Base-by-base conservation (phyloP, 1,140 invertebrate species). In the Belonocnema kinseyi region DNA sequence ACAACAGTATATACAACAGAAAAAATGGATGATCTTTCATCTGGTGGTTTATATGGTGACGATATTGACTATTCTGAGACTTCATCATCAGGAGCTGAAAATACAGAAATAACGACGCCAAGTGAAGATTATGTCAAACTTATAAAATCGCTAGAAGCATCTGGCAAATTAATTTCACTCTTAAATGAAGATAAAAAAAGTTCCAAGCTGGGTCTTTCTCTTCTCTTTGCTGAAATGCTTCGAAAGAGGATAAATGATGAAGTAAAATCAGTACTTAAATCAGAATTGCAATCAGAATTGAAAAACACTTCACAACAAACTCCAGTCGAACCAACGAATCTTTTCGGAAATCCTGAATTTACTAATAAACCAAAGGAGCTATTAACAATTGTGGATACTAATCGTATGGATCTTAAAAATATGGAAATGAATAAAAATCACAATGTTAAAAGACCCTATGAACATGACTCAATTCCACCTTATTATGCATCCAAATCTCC, bases 11-110 rank as follows among this genome's bases (percentile, higher is more conserved):
- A n/a, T n/a, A 26, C 58, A 14, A 61, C 26, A 14, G 58, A 61
- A 14, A 12, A 61, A 33, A 33, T 61, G 13, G 21, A 33, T 33
- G 33, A 4, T 61, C 0, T 58, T 33, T 14, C 40, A 46, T 46
- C 26, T 61, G 21, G 26, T 33, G 58, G 58, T 14, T 61, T 61
- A 61, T 61, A 61, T 4, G 26, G 61, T n/a, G 26, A 40, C 8
- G 40, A 66, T 66, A 5, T 66, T 66, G 61, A 66, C 16, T 40
- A 66, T 66, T 21, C 21, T 26, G 58, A 61, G n/a, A 19, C 16
- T 26, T 33, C 58, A 14, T 7, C 26, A 0, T 33, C 14, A 8
- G 46, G 5, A 46, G 40, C 40, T 8, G 61, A n/a, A 66, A 66
- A 40, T 40, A 17, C n/a, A 1, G 61, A 46, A 40, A 66, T n/a